These are phyloP conservation scores for Scyliorhinus canicula DNA, from an alignment of 2,797 vertebrate species.

Conservation along the genomic window DNA sequence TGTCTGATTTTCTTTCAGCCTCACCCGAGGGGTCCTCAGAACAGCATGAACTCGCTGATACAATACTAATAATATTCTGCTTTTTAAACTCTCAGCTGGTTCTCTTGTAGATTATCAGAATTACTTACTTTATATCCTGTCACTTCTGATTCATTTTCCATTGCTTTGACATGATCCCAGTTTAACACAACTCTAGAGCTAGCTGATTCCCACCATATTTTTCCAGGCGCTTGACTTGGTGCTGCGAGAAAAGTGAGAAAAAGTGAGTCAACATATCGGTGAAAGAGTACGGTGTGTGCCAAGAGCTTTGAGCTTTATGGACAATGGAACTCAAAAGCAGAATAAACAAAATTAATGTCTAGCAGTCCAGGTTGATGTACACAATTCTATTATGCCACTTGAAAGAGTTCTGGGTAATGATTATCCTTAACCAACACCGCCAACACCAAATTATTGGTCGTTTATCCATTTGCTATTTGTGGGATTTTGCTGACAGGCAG, in stretches of 20 bases:
- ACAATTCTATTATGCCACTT: background rate
- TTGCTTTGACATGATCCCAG: conserved; percentile 83
- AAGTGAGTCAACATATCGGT: background rate
- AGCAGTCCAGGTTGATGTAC: background rate
- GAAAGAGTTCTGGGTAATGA: background rate
- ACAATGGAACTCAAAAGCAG: background rate
- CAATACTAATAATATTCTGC: background rate
- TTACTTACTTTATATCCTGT: conserved; percentile 80
- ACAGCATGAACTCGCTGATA: too few relatives aligned
- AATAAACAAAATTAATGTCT: background rate
- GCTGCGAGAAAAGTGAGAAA: conserved; percentile 61
- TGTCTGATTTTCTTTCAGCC: background rate
- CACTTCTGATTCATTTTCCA: conserved; percentile 86
- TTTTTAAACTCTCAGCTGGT: background rate
- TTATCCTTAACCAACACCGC: background rate
- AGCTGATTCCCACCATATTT: conserved; percentile 83
- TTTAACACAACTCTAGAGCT: conserved; percentile 78
- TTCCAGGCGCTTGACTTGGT: conserved; percentile 80
- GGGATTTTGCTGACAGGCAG: background rate
- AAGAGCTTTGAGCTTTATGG: background rate
- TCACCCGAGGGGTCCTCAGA: background rate
- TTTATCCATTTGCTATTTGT: background rate
- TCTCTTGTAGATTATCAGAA: background rate
- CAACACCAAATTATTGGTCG: background rate
- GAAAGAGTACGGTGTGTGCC: background rate